Base-by-base conservation (phyloP, 2,797 vertebrate genomes). In the Falco cherrug region DNA sequence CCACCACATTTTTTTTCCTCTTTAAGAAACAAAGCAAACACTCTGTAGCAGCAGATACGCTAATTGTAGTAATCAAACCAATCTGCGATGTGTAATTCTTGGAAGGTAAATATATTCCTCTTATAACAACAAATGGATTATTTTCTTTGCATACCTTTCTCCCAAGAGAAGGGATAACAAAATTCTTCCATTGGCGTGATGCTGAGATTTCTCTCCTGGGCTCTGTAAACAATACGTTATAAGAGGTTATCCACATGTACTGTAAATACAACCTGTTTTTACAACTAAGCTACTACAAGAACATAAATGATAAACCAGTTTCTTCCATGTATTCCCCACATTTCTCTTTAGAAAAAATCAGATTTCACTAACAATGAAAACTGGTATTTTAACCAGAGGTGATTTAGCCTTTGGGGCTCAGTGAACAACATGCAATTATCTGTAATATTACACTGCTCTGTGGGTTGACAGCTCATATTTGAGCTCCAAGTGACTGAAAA, bases 331-430 rank as follows among this genome's bases (percentile, higher is more conserved):
- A 85, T 83, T 74, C 56, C 43, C 71, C 19, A 74, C 12, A 67
- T 64, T 73, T 87, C 64, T 94, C 71, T 80, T 93, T 37, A 78
- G 60, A 89, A 95, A 91, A 91, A 95, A 50, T 51, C 61, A 63
- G 51, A 91, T 93, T 89, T 91, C 57, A 13, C 71, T 73, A 59
- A 45, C 54, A 87, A 69, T 53, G 54, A 68, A 88, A 93, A 84
- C 5, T n/a, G 41, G 18, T 89, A 63, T 51, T 93, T 95, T 78
- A 78, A 76, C 45, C 75, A 94, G 47, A 94, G 24, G 48, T 80
- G 48, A 80, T 70, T 90, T 51, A 69, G 76, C 54, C 63, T 81
- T 84, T 81, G 75, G 57, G 86, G 20, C 20, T 89, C 76, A 53
- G 39, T 21, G 65, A 86, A 54, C 39, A 86, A 41, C 64, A 67